Evolutionary conservation across 2,113 vertebrate genomes (phyloP).

Genomic region (Polypterus bichir): DNA sequence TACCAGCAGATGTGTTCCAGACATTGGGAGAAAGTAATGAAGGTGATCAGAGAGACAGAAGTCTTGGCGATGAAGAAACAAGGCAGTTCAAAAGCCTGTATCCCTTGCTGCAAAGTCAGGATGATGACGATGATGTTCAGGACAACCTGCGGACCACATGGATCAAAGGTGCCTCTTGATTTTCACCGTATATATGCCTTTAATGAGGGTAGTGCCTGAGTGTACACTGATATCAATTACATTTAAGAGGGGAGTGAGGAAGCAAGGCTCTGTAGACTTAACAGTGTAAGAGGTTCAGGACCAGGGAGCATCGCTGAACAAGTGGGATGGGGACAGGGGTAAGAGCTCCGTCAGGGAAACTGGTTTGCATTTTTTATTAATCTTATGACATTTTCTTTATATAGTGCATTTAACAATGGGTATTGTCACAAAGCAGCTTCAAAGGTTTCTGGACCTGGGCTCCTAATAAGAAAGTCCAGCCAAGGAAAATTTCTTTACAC

Average conservation of each 20-base stretch:
- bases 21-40: slow-evolving; percentile 46
- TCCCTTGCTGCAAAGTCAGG: slow-evolving; percentile 36
- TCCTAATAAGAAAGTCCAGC: too few relatives aligned
- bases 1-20: slow-evolving; percentile 42
- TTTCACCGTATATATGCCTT: too few relatives aligned
- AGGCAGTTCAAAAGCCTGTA: slow-evolving; percentile 36
- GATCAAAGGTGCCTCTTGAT: slow-evolving; percentile 25
- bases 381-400: too few relatives aligned
- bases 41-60: slow-evolving; percentile 20
- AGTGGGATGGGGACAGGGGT: too few relatives aligned
- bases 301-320: too few relatives aligned
- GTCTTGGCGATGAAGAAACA: slow-evolving; percentile 26
- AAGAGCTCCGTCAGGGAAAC: too few relatives aligned
- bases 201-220: background rate
- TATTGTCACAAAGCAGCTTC: too few relatives aligned
- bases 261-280: background rate
- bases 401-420: too few relatives aligned
- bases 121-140: slow-evolving; percentile 9
- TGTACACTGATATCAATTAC: background rate
- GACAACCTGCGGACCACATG: slow-evolving; percentile 28
- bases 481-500: too few relatives aligned
- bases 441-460: too few relatives aligned
- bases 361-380: too few relatives aligned
- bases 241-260: background rate
- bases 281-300: too few relatives aligned